Conservation (phyloP, 2,888 invertebrate genomes). For the Yponomeuta evonymella region DNA sequence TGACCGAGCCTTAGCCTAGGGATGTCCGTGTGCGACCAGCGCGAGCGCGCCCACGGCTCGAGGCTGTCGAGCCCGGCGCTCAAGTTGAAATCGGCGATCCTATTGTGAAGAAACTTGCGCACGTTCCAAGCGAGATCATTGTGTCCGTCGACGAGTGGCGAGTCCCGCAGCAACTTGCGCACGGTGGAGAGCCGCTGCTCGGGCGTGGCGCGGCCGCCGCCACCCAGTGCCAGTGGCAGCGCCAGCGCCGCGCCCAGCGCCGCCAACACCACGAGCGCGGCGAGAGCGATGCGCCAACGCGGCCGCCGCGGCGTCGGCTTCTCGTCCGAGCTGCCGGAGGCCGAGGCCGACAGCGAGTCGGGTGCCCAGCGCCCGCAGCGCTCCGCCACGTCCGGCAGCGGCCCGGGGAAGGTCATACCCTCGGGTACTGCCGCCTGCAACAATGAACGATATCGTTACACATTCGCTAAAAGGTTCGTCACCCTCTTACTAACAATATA, state of each 20-base stretch:
- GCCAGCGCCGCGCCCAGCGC: constrained; percentile 77
- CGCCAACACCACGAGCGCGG: constrained; percentile 76
- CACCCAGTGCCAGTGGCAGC: constrained; percentile 72
- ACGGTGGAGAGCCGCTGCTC: constrained; percentile 81
- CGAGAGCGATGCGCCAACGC: constrained; percentile 74
- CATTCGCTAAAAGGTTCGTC: not conserved
- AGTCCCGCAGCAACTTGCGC: constrained; percentile 79
- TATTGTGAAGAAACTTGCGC: constrained; percentile 90
- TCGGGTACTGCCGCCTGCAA: constrained; percentile 70
- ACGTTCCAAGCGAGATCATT: constrained; percentile 94
- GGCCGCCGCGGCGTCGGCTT: constrained; percentile 71
- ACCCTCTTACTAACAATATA: no score
- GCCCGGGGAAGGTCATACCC: constrained; percentile 70
- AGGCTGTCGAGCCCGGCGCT: constrained; percentile 79
- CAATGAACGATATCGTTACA: constrained; percentile 22
- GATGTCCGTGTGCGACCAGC: constrained; percentile 96
- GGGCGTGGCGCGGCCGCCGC: constrained; percentile 68
- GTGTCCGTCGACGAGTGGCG: constrained; percentile 86
- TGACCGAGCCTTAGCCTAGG: constrained; percentile 87
- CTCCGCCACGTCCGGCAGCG: constrained; percentile 71
- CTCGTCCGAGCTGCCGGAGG: constrained; percentile 70
- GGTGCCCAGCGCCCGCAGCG: constrained; percentile 72
- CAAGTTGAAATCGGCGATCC: constrained; percentile 80
- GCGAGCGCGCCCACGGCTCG: constrained; percentile 89
- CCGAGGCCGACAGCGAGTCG: constrained; percentile 66